Evolutionary conservation across 1,140 invertebrate species (phyloP), one percentile per base, ranked within the genome.

Genomic region (Caenorhabditis latens): DNA sequence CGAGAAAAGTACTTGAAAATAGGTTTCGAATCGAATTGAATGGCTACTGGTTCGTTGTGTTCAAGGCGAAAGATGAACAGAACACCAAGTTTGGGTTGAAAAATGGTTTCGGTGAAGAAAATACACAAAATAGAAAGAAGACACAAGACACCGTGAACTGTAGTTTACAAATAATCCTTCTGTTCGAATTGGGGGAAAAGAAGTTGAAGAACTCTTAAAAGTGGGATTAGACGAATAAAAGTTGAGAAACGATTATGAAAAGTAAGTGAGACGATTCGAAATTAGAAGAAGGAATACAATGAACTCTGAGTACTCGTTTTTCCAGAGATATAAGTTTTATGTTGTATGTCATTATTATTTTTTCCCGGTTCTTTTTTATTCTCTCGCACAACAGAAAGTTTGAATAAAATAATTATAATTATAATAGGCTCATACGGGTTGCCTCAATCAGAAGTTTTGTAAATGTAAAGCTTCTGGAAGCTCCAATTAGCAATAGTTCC

Each of bases 1-100:
- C 4, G n/a, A 43, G 65, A 50, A 79, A 79, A 50, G 71, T 50
- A 79, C 71, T 79, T 79, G 71, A 79, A 79, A 79, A 71, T 46
- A 71, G 43, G 65, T 43, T 71, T 43, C 8, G 55, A 65, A 13
- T 32, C 24, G 16, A 65, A 21, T 71, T 71, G 65, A 71, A 71
- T 71, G 65, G 65, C 65, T 71, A 71, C 65, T 71, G 65, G 65
- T 71, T 71, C 46, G 14, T 43, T 71, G 42, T 46, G 43, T 71
- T 71, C 65, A 71, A 46, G 42, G 42, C 63, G 46, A 43, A 46
- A 71, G 65, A 48, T 5, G 19, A 43, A 71, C 43, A 71, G 65
- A 48, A 71, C 5, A 71, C 40, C 42, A 46, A 8, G 32, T 53
- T 53, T 53, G 50, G 50, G 16, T n/a, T 11, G 16, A 46, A 46